phyloP scores from a whole-genome alignment of 2,888 invertebrate genomes.

The Caenorhabditis imperialis region DNA sequence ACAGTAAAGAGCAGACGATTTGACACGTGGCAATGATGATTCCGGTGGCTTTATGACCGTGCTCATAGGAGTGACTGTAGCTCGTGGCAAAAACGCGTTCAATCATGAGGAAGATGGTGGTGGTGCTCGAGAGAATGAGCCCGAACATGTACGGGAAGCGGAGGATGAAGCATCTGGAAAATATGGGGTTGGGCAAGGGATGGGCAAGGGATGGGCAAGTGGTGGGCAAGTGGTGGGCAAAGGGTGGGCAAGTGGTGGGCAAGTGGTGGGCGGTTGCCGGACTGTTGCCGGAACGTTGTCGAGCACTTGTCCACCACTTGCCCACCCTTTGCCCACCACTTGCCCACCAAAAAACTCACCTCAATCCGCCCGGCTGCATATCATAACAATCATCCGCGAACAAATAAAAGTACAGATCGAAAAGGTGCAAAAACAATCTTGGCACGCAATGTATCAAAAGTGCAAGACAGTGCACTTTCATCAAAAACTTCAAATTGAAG shows the following conservation, averaged over 20 bases:
- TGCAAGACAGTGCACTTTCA: conserved; percentile 41
- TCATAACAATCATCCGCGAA: conserved; percentile 30
- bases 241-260: too few relatives aligned
- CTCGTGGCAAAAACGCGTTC: conserved; percentile 37
- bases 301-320: neutral
- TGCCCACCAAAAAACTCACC: neutral
- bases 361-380: conserved; percentile 37
- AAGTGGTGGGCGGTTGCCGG: too few relatives aligned
- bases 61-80: conserved; percentile 35
- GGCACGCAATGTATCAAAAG: conserved; percentile 36
- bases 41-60: conserved; percentile 24
- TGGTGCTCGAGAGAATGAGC: conserved; percentile 30
- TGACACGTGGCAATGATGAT: conserved; percentile 12
- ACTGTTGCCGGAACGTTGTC: too few relatives aligned
- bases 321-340: too few relatives aligned
- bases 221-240: too few relatives aligned
- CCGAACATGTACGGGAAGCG: conserved; percentile 47
- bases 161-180: conserved; percentile 28
- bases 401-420: conserved; percentile 37
- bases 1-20: conserved; percentile 26
- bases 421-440: conserved; percentile 19
- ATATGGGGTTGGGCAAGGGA: too few relatives aligned
- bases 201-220: too few relatives aligned
- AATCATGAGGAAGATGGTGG: conserved; percentile 40
- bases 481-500: conserved; percentile 34